Percentiles rank a stretch among this genome's conserved stretches.
Evolutionary conservation across 2,797 vertebrate species (phyloP).

Genomic region (Hydrocynus forskahlii): DNA sequence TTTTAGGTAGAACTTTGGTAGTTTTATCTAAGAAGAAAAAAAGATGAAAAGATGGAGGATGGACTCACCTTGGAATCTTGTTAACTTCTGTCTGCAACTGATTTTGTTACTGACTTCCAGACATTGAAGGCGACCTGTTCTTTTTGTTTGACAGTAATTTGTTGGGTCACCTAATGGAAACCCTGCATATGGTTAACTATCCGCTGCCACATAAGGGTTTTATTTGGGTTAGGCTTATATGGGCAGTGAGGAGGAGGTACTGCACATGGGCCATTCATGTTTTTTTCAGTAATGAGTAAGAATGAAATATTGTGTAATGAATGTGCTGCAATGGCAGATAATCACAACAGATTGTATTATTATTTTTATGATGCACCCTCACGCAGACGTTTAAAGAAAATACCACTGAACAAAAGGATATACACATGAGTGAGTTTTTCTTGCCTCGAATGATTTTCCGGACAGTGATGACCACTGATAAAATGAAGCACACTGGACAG

Average conservation of each 20-base stretch:
- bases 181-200: conserved; percentile 41
- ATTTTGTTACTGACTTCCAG: neutral
- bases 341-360: too few relatives aligned
- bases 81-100: neutral
- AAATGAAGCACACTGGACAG: neutral
- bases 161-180: conserved; percentile 11
- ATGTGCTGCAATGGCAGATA: neutral
- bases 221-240: conserved; percentile 35
- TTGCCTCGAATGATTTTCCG: neutral
- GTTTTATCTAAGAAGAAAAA: neutral
- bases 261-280: conserved; percentile 23
- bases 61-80: conserved; percentile 36
- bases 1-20: neutral
- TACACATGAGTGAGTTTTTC: neutral
- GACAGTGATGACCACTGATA: neutral
- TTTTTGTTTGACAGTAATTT: neutral
- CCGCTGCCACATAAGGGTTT: conserved; percentile 43
- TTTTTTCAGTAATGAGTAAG: neutral
- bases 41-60: neutral
- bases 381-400: too few relatives aligned
- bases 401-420: too few relatives aligned
- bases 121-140: neutral
- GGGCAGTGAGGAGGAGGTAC: conserved; percentile 7
- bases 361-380: too few relatives aligned
- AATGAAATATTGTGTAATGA: neutral